phyloP scores from a whole-genome alignment of 2,888 invertebrate genomes.

The Habrosyne pyritoides region DNA sequence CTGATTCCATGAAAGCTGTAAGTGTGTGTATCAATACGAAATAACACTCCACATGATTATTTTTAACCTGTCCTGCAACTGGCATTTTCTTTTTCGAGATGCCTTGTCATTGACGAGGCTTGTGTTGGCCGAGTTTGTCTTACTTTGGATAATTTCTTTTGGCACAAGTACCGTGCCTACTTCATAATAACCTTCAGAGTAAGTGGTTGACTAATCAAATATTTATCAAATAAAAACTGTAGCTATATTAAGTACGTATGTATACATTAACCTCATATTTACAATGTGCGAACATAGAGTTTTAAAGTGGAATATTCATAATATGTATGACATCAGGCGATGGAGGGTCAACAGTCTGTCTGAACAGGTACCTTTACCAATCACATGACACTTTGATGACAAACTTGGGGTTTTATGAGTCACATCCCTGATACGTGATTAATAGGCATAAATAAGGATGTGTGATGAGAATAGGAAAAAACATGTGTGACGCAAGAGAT shows the following conservation, averaged over 20 bases:
- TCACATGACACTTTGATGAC: background rate
- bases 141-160: background rate
- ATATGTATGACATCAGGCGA: background rate
- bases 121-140: background rate
- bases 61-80: slow-evolving; percentile 3
- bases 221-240: background rate
- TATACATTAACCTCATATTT: background rate
- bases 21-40: background rate
- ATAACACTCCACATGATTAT: background rate
- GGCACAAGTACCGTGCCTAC: background rate
- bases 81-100: background rate
- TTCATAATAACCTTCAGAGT: background rate
- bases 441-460: background rate
- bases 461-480: background rate
- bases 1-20: background rate
- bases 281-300: background rate
- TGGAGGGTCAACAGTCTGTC: background rate
- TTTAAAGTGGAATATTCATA: background rate
- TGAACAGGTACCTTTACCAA: background rate
- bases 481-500: background rate
- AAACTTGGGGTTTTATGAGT: background rate
- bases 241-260: background rate
- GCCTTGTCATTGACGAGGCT: background rate
- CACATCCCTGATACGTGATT: background rate
- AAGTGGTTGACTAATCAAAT: background rate